Base-by-base conservation (phyloP, 2,888 invertebrate genomes). In the Eurytoma adleriae region DNA sequence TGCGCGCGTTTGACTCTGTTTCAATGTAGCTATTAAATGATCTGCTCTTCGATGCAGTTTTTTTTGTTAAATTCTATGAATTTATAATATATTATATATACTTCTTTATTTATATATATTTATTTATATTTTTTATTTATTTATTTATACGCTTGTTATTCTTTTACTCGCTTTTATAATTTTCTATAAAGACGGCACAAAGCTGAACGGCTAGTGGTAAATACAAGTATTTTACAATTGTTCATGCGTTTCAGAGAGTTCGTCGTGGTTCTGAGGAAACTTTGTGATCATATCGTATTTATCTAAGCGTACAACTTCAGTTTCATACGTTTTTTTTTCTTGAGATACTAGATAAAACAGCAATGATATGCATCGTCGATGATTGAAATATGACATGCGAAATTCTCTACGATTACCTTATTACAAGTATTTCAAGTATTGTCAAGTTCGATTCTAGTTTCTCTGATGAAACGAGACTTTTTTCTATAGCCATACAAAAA, bases 131-230 rank as follows among this genome's bases (percentile, higher is more conserved):
- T 30, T 69, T 72, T 75, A 73, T 76, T 71, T 78, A 74, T 80
- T 76, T 81, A 78, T 85, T 82, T 80, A 84, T 83, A 83, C 79
- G 81, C 78, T 77, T 79, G 40, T 78, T 75, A 71, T 80, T 83
- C 57, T 81, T 80, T 83, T 83, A 83, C 80, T 85, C 83, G 83
- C 79, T 85, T 85, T 86, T 74, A 82, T 86, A 85, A 85, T 84
- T 83, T 84, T 80, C 83, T 85, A 89, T 85, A 86, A 84, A 90
- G 89, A 90, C 89, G 89, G 89, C 89, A 89, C 88, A 88, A 89
- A 90, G 90, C 89, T 89, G 88, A 90, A 90, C 87, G 86, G 87
- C 87, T 89, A 89, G 83, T 87, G 85, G 83, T 88, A 88, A 85
- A 88, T 90, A 89, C 87, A 89, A 88, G 83, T 88, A 89, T 88